Base-by-base conservation (phyloP, 2,113 vertebrate genomes). In the Urocynchramus pylzowi region DNA sequence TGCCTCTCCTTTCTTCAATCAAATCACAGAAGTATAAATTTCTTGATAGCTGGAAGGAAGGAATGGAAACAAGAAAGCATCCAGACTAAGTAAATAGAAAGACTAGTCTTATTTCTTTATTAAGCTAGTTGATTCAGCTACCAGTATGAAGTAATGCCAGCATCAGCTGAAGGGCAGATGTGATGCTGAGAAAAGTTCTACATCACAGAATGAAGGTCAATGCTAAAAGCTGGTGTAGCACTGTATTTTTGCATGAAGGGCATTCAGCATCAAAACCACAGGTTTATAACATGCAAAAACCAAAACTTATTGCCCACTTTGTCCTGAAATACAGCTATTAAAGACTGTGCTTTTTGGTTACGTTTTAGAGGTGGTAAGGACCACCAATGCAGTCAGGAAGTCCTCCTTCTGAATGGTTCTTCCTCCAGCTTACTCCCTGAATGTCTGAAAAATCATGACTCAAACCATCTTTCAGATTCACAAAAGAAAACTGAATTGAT, bases 191-290 rank as follows among this genome's bases (percentile, higher is more conserved):
- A 44, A 59, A 76, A 87, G 13, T 26, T 71, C 17, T 19, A 7
- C 59, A 47, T 23, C 14, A n/a, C 13, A 61, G 28, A 54, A 37
- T 0, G 0, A 60, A 49, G 14, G 30, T 53, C 33, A 53, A 0
- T 27, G 31, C 49, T 63, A 22, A 28, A 59, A 73, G 21, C 15
- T 37, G 9, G 16, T 82, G 42, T 53, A 14, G 30, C 73, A 50
- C 24, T 57, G 7, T 16, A 45, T 65, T 89, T 63, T 41, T 33
- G 16, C 52, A 75, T 28, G 20, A 45, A 57, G 71, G 63, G 17
- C 42, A 79, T 37, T 39, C 21, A 50, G 26, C 39, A 63, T n/a
- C 57, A 91, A 49, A 79, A 13, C 17, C 31, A 65, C 31, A 75
- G 16, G 31, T 50, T 76, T 54, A 3, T 64, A 73, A 54, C 12